Evolutionary conservation across 2,113 vertebrate genomes (phyloP).

Genomic region (Ascaphus truei): DNA sequence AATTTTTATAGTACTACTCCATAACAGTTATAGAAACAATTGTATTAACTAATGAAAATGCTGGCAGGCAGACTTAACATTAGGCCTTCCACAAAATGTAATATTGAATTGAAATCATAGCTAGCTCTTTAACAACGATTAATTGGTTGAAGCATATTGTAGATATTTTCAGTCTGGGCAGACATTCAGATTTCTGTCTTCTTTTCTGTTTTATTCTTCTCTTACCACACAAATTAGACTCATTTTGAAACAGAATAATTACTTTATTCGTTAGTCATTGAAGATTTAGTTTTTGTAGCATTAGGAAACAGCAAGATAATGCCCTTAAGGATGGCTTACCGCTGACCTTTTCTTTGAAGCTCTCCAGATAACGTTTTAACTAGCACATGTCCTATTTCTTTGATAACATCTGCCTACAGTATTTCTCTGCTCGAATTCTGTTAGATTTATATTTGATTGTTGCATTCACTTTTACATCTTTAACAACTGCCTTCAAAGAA

Average conservation of each 20-base stretch:
- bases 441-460: no score
- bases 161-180: not conserved
- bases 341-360: slow-evolving; percentile 5
- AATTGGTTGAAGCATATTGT: not conserved
- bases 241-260: slow-evolving; percentile 14
- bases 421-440: not conserved
- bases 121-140: not conserved
- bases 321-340: not conserved
- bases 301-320: slow-evolving; percentile 6
- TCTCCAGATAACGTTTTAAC: slow-evolving; percentile 4
- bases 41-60: slow-evolving; percentile 1
- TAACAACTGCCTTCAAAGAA: no score
- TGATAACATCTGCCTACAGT: not conserved
- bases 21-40: slow-evolving; percentile 7
- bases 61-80: not conserved
- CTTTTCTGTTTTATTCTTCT: slow-evolving; percentile 5
- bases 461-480: no score
- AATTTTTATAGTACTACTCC: no score
- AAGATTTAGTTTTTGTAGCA: slow-evolving; percentile 10
- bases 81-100: not conserved
- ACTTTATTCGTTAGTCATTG: slow-evolving; percentile 6
- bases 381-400: not conserved
- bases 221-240: slow-evolving; percentile 6
- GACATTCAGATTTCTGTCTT: not conserved
- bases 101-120: not conserved